Conservation (phyloP, 2,797 vertebrate genomes). For the Coregonus sp. region DNA sequence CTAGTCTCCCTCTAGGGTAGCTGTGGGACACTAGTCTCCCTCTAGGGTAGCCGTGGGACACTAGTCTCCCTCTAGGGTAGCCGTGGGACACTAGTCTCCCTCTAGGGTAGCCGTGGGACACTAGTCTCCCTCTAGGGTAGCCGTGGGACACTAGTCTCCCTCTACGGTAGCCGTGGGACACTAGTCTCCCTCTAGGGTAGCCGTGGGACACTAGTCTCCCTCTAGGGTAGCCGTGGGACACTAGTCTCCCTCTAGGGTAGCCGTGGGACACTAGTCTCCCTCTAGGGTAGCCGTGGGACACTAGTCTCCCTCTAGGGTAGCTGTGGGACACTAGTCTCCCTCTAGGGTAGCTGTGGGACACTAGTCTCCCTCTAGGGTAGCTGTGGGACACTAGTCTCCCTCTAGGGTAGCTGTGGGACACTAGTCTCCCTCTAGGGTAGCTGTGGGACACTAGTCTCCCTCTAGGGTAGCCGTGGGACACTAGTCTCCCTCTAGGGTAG, state of each 20-base stretch:
- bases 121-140: no score
- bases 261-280: not conserved
- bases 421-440: no score
- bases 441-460: not conserved
- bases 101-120: not conserved
- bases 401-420: no score
- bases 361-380: no score
- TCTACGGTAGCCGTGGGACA: not conserved
- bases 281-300: not conserved
- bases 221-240: not conserved
- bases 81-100: not conserved
- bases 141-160: no score
- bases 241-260: no score
- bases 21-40: not conserved
- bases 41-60: not conserved
- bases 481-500: no score
- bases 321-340: not conserved
- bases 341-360: not conserved
- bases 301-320: no score
- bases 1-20: no score
- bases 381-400: not conserved
- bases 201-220: not conserved
- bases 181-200: no score
- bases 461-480: no score
- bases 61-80: no score